Evolutionary conservation across 2,797 vertebrate species (phyloP), one percentile per base, ranked within the genome.

Genomic region (Hybognathus amarus): DNA sequence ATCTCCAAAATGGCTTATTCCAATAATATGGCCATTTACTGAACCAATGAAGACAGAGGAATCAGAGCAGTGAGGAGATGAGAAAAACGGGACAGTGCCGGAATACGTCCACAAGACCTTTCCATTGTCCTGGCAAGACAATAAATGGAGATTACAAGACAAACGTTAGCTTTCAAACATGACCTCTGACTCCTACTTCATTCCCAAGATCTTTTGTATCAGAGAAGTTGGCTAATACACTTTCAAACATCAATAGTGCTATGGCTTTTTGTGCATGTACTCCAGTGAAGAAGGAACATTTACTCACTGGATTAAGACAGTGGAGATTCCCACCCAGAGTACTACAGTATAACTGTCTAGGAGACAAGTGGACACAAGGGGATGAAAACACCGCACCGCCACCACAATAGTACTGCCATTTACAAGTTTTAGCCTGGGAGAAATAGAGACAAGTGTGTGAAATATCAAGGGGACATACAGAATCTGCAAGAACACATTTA

Each of bases 371-470:
- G 47, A 99, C 80, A 90, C 92, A 94, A 1, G 97, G 97, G 12
- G 98, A 98, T 22, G 98, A 97, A 92, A 98, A 99, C 76, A 99
- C 92, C 2, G 95, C 94, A 80, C 97, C 97, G 3, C 95, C 95
- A 27, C 93, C 93, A 1, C 96, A 97, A 45, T 94, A 90, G 77
- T 91, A 89, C 91, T 93, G 96, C 98, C 98, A 99, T 27, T 93
- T 38, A 90, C 96, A 97, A n/a, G 27, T 83, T 74, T 91, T 94
- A n/a, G 80, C 68, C 98, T 99, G 83, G 69, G 87, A 86, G 42
- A 83, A 33, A 79, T 38, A 81, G 10, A 75, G 8, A 63, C 45
- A 54, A 36, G 5, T 56, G 5, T 36, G 22, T 64, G 33, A 76
- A 71, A 82, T 12, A 5, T 2, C 13, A 24, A 77, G 36, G 8